Conservation (phyloP, 2,888 invertebrate genomes). For the Galerucella nymphaeae region DNA sequence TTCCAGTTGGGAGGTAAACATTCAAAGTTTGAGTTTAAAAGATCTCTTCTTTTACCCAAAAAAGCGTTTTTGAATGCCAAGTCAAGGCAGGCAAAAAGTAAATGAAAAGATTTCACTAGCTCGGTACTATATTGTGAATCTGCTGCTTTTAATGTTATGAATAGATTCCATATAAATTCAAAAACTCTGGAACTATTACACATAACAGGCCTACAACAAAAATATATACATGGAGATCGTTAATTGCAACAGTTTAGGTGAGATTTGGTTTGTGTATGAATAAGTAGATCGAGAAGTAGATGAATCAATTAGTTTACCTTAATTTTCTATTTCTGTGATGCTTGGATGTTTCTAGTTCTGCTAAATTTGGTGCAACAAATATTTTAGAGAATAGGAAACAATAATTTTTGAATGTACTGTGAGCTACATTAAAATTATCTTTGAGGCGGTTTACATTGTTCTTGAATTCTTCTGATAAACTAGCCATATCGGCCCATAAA, state of each 20-base stretch:
- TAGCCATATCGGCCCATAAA: conserved; percentile 95
- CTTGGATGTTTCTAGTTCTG: conserved; percentile 66
- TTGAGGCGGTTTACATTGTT: conserved; percentile 86
- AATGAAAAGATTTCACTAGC: conserved; percentile 92
- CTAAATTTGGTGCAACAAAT: conserved; percentile 75
- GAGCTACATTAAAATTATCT: conserved; percentile 92
- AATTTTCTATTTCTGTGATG: conserved; percentile 72
- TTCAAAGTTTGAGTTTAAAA: conserved; percentile 86
- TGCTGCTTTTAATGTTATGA: conserved; percentile 88
- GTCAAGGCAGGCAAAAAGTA: conserved; percentile 91
- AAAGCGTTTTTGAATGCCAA: conserved; percentile 89
- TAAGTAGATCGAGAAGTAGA: too few species aligned
- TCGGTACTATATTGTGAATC: conserved; percentile 90
- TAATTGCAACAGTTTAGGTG: too few species aligned
- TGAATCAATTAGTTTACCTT: conserved; percentile 64
- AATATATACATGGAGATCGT: not conserved
- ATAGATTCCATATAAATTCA: conserved; percentile 94
- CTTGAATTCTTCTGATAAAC: conserved; percentile 84
- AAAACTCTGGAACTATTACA: conserved; percentile 87
- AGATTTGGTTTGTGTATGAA: too few species aligned
- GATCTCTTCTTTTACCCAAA: conserved; percentile 81
- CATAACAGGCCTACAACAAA: conserved; percentile 72
- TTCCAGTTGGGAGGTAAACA: conserved; percentile 80
- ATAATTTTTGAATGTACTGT: conserved; percentile 93
- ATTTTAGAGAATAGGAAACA: conserved; percentile 88